Evolutionary conservation across 2,797 vertebrate species (phyloP).

Genomic region (Etheostoma nigrum): DNA sequence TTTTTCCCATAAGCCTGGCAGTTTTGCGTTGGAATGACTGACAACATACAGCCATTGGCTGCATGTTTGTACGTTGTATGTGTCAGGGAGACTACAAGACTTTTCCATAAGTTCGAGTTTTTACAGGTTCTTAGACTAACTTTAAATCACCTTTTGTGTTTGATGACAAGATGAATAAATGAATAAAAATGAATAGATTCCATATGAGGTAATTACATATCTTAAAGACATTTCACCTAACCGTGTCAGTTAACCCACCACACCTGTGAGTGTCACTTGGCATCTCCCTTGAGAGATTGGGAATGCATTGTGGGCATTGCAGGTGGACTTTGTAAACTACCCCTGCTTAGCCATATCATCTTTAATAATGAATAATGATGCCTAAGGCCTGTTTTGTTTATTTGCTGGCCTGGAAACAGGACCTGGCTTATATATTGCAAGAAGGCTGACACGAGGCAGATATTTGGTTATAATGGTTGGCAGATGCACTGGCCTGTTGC

Average conservation of each 20-base stretch:
- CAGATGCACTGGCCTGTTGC: constrained; percentile 87
- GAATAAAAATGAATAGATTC: constrained; percentile 60
- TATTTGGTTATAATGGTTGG: constrained; percentile 89
- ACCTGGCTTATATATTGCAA: constrained; percentile 83
- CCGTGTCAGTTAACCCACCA: constrained; percentile 35
- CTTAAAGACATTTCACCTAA: constrained; percentile 38
- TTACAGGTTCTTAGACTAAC: constrained; percentile 42
- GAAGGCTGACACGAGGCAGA: constrained; percentile 75
- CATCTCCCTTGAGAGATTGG: constrained; percentile 35
- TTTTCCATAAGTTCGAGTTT: constrained; percentile 56
- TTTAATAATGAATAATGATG: constrained; percentile 86
- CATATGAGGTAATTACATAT: constrained; percentile 45
- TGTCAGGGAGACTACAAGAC: constrained; percentile 61
- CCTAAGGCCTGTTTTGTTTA: constrained; percentile 84
- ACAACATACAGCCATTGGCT: constrained; percentile 67
- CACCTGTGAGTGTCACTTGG: constrained; percentile 43
- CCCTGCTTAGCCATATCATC: constrained; percentile 38
- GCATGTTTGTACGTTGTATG: constrained; percentile 70
- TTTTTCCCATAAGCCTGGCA: constrained; percentile 68
- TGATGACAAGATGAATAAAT: constrained; percentile 63
- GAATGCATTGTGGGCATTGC: constrained; percentile 29
- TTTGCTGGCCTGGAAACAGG: constrained; percentile 89
- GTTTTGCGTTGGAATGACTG: constrained; percentile 69
- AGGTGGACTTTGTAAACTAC: constrained; percentile 73
- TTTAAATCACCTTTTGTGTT: constrained; percentile 52